phyloP scores from a whole-genome alignment of 2,797 vertebrate genomes.

The Manis pentadactyla region DNA sequence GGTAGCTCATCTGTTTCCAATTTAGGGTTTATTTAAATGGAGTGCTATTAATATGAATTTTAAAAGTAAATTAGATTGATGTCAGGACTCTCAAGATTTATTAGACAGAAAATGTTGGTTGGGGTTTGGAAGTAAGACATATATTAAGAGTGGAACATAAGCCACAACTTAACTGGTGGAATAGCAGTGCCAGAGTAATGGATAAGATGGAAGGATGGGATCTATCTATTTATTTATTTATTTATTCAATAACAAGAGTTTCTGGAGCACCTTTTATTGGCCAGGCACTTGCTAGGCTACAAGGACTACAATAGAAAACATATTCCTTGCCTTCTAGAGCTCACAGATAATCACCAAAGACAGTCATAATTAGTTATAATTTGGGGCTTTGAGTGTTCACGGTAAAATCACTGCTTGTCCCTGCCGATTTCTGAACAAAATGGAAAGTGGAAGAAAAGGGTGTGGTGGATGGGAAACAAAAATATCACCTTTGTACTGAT shows the following conservation, averaged over 20 bases:
- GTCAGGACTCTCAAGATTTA: slow-evolving; percentile 18
- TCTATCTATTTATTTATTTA: background rate
- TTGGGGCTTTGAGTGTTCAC: background rate
- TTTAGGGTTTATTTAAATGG: slow-evolving; percentile 38
- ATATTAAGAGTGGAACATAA: background rate
- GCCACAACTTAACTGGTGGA: background rate
- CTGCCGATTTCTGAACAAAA: background rate
- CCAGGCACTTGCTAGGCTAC: background rate
- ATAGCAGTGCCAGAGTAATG: background rate
- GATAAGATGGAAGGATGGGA: background rate
- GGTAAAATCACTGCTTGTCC: background rate
- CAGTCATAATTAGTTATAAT: background rate
- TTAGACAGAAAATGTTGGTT: slow-evolving; percentile 51
- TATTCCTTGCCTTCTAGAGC: background rate
- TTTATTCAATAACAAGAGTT: background rate
- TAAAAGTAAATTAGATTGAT: slow-evolving; percentile 10
- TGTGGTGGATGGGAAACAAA: background rate
- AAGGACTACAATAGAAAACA: background rate
- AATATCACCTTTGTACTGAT: background rate
- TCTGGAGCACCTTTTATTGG: background rate
- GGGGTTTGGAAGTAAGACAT: slow-evolving; percentile 8
- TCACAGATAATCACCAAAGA: background rate
- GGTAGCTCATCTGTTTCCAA: slow-evolving; percentile 51
- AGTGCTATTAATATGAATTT: slow-evolving; percentile 27
- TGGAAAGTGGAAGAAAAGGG: background rate